Evolutionary conservation across 2,888 invertebrate genomes (phyloP).

Genomic region (Clitarchus hookeri): DNA sequence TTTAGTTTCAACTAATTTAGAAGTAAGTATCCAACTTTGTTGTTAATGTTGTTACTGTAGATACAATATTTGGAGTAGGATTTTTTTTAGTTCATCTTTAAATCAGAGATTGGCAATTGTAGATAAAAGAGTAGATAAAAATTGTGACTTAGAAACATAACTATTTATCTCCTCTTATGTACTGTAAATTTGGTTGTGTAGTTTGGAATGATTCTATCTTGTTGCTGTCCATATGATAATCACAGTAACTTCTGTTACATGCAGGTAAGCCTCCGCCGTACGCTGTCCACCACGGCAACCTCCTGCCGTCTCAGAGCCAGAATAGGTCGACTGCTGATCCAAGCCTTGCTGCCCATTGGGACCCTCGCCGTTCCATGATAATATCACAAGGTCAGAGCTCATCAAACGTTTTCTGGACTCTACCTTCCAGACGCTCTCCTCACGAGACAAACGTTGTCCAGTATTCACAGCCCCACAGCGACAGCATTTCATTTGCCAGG

Average conservation of each 20-base stretch:
- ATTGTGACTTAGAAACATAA: too few relatives aligned
- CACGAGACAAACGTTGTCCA: not conserved
- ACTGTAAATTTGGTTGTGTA: too few relatives aligned
- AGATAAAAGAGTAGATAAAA: too few relatives aligned
- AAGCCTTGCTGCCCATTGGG: not conserved
- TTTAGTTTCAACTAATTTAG: not conserved
- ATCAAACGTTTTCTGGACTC: constrained; percentile 22
- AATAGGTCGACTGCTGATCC: not conserved
- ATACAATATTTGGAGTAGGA: too few relatives aligned
- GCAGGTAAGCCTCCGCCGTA: not conserved
- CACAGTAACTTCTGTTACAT: not conserved
- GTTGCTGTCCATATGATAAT: not conserved
- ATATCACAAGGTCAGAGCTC: not conserved
- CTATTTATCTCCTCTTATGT: too few relatives aligned
- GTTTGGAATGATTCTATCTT: too few relatives aligned
- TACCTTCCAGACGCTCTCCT: constrained; percentile 31
- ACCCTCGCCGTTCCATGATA: not conserved
- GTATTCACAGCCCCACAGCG: not conserved
- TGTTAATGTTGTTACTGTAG: not conserved
- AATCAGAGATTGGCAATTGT: too few relatives aligned
- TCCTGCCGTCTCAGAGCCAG: not conserved
- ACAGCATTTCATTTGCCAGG: not conserved
- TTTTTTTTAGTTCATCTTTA: too few relatives aligned
- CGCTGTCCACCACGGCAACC: not conserved
- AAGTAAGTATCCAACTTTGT: not conserved